Evolutionary conservation across 2,888 invertebrate genomes (phyloP).

Genomic region (Dexiosoma caninum): DNA sequence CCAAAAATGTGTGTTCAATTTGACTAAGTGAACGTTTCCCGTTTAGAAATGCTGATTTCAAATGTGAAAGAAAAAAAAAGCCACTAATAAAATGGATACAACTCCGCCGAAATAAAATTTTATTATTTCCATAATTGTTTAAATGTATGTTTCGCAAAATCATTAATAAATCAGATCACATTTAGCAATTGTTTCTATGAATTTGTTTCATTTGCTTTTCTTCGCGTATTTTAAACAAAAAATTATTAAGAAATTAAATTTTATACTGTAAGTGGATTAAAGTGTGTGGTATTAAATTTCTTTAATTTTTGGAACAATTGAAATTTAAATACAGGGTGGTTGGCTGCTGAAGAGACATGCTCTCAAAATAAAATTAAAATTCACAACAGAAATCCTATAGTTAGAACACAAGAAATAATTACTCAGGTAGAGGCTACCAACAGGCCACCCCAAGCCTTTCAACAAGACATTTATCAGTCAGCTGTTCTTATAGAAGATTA

Average conservation of each 20-base stretch:
- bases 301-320: constrained; percentile 45
- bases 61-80: not conserved
- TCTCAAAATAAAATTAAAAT: too few species aligned
- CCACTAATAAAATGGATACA: too few species aligned
- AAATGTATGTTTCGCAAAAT: constrained; percentile 23
- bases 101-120: not conserved
- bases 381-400: too few species aligned
- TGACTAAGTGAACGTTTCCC: not conserved
- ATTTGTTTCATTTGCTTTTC: not conserved
- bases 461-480: too few species aligned
- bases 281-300: constrained; percentile 24
- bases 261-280: not conserved
- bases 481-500: too few species aligned
- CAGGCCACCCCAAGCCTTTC: too few species aligned
- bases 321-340: constrained; percentile 55
- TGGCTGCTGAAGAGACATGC: too few species aligned
- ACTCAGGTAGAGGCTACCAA: too few species aligned
- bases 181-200: constrained; percentile 24
- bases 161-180: constrained; percentile 41
- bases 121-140: not conserved
- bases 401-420: too few species aligned
- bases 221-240: not conserved
- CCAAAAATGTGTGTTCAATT: not conserved
- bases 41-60: not conserved
- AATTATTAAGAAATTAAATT: not conserved